Percentiles rank a stretch among this genome's conserved stretches.
Conservation (phyloP, 2,888 invertebrate species). For the Lasioglossum lativentre region DNA sequence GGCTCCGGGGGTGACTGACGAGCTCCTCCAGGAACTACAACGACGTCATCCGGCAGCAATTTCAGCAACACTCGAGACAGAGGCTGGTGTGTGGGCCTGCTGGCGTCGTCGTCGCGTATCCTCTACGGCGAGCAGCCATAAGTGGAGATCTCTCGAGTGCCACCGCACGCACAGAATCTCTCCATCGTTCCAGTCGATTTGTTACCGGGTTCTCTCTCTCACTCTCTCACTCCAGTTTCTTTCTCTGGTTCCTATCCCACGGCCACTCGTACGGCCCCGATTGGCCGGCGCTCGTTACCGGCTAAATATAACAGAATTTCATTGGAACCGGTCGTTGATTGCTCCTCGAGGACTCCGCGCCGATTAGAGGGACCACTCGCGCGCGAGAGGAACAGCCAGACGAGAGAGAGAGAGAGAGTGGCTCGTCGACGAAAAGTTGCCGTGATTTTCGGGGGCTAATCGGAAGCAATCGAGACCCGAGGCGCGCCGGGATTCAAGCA, state of each 20-base stretch:
- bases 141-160: constrained; percentile 69
- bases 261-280: constrained; percentile 38
- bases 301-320: constrained; percentile 70
- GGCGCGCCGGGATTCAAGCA: constrained; percentile 12
- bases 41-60: constrained; percentile 71
- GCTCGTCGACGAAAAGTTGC: constrained; percentile 46
- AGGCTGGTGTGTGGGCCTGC: constrained; percentile 32
- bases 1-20: constrained; percentile 20
- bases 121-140: constrained; percentile 44
- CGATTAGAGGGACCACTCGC: constrained; percentile 36
- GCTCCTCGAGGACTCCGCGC: constrained; percentile 39
- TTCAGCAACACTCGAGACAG: constrained; percentile 72
- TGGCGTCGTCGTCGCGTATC: constrained; percentile 2
- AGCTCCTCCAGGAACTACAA: constrained; percentile 59
- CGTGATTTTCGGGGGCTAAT: constrained; percentile 54
- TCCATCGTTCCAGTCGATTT: constrained; percentile 55
- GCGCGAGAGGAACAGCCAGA: background rate
- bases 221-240: background rate
- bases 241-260: background rate
- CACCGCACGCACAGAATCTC: constrained; percentile 28
- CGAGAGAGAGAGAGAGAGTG: background rate
- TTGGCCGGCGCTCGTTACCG: constrained; percentile 65
- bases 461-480: constrained; percentile 49
- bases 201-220: constrained; percentile 4
- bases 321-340: constrained; percentile 50